Percentiles rank a stretch among this genome's conserved stretches.
Evolutionary conservation across 2,113 vertebrate species (phyloP).

Genomic region (Oceanites oceanicus): DNA sequence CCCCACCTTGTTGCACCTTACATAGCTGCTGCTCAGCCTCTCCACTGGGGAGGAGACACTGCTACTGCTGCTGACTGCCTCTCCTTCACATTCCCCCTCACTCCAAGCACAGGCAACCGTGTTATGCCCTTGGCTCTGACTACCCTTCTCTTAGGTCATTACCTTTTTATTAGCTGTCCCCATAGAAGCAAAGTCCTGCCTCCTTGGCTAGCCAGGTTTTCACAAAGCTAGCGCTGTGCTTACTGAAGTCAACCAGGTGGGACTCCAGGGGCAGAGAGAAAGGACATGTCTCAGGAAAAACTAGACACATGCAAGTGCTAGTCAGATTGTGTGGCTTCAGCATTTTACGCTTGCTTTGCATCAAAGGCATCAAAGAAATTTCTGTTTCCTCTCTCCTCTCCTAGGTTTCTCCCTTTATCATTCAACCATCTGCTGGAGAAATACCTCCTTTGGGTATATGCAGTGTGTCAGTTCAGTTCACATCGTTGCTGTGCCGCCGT

Average conservation of each 20-base stretch:
- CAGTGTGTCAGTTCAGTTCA: slow-evolving; percentile 77
- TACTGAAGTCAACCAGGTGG: not conserved
- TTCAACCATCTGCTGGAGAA: slow-evolving; percentile 79
- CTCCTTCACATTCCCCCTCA: not conserved
- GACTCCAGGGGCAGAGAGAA: not conserved
- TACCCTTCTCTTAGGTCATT: not conserved
- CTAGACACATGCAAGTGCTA: not conserved
- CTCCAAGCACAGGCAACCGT: not conserved
- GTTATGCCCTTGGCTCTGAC: not conserved
- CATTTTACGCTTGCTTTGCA: not conserved
- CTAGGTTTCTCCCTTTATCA: slow-evolving; percentile 76
- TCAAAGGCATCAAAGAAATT: not conserved
- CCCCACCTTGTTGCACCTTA: not conserved
- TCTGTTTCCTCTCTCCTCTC: not conserved
- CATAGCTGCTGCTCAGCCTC: not conserved
- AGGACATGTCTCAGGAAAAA: not conserved
- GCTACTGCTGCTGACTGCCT: not conserved
- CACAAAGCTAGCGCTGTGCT: not conserved
- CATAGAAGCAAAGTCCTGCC: not conserved
- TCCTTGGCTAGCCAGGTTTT: not conserved
- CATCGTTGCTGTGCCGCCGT: slow-evolving; percentile 69
- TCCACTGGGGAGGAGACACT: not conserved
- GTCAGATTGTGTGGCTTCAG: not conserved
- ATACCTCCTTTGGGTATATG: slow-evolving; percentile 75
- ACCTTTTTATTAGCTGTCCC: not conserved